A percentile compares a stretch with the other conserved stretches of the same genome.
phyloP scores from a whole-genome alignment of 2,113 vertebrate genomes.

The Phrynocephalus versicolor region DNA sequence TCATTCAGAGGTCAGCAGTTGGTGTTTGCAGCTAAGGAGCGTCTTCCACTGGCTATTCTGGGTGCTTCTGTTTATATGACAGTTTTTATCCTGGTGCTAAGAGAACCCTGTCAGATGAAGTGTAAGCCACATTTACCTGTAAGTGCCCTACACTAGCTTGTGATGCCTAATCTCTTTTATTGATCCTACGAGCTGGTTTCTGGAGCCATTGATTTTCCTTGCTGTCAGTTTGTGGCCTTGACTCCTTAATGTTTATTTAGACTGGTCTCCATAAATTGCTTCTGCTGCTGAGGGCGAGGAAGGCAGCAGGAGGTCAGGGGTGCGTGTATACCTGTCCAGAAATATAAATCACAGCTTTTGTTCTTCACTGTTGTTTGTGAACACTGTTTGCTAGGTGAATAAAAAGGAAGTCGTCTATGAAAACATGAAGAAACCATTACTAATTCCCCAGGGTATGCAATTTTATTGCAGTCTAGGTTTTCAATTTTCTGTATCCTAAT shows the following conservation, averaged over 20 bases:
- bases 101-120: conserved; percentile 68
- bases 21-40: conserved; percentile 51
- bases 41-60: conserved; percentile 48
- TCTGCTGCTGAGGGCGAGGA: conserved; percentile 67
- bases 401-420: conserved; percentile 65
- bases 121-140: conserved; percentile 76
- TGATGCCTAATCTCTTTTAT: conserved; percentile 82
- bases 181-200: conserved; percentile 79
- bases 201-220: conserved; percentile 82
- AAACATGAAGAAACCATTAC: conserved; percentile 61
- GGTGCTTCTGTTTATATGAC: conserved; percentile 65
- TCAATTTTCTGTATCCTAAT: conserved; percentile 70
- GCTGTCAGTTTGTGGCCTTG: conserved; percentile 81
- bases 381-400: conserved; percentile 67
- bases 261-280: conserved; percentile 82
- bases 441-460: conserved; percentile 58
- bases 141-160: conserved; percentile 68
- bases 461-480: conserved; percentile 63
- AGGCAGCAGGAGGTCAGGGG: conserved; percentile 71
- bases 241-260: conserved; percentile 85
- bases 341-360: conserved; percentile 81
- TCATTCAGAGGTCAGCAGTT: conserved; percentile 67
- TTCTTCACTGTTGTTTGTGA: conserved; percentile 73
- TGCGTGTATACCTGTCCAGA: conserved; percentile 76
- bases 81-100: conserved; percentile 71